Evolutionary conservation across 2,888 invertebrate genomes (phyloP), one percentile per base, ranked within the genome.

Genomic region (Diarsia mendica): DNA sequence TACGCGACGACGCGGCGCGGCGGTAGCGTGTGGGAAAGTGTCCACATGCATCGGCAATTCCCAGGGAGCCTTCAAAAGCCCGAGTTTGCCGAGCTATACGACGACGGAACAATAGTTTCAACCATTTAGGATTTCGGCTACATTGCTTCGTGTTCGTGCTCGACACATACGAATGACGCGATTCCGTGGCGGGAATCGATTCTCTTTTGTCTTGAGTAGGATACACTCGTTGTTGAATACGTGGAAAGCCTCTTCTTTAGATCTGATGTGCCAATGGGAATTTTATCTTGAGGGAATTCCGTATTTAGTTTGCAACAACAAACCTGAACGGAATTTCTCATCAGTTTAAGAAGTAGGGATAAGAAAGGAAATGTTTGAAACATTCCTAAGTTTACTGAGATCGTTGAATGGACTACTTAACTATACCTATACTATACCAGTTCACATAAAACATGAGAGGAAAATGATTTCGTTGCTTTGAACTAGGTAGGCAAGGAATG

Each of bases 21-120:
- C 71, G 73, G 9, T 72, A n/a, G 61, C 23, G 82, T 86, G 89
- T 91, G 91, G 90, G 90, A 90, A 90, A 88, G 79, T 82, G 82
- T 80, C 83, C 90, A 91, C 87, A 86, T 91, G 90, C 81, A 86
- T 23, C 60, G 75, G 75, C 75, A 77, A 86, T 82, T 86, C 81
- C 80, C 84, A 77, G 70, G 83, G 79, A 79, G 82, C 75, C 67
- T 75, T 78, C 73, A 72, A 48, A 73, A 83, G 48, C 82, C 70
- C 84, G 78, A 80, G 84, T 81, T 82, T 75, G 82, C 72, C 70
- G 71, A 80, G 84, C 75, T 83, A 70, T 82, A 66, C 81, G 55
- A 55, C 55, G 74, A 86, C 79, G 75, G 85, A 83, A 88, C 85
- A 87, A 87, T 87, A 83, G 85, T 85, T 82, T 82, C 83, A 82